phyloP scores from a whole-genome alignment of 2,797 vertebrate species.

The Loriculus beryllinus region DNA sequence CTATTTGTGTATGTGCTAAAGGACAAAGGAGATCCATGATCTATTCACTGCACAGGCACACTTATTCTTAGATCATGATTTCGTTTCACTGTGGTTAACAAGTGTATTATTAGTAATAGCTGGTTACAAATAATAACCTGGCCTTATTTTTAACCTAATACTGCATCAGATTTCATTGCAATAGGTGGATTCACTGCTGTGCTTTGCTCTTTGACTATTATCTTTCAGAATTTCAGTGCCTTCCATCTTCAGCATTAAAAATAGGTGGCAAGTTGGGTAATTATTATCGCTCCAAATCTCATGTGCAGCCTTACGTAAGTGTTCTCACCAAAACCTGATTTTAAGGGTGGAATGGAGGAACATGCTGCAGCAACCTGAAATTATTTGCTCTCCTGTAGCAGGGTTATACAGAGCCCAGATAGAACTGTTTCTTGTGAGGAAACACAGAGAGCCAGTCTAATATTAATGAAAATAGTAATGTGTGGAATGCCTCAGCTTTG shows the following conservation, averaged over 20 bases:
- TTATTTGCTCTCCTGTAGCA: slow-evolving; percentile 33
- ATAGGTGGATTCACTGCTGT: background rate
- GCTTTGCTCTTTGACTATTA: slow-evolving; percentile 16
- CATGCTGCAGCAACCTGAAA: slow-evolving; percentile 48
- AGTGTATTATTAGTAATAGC: slow-evolving; percentile 32
- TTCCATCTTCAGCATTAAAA: slow-evolving; percentile 46
- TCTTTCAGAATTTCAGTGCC: slow-evolving; percentile 47
- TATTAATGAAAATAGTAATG: background rate
- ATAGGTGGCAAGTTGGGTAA: slow-evolving; percentile 32
- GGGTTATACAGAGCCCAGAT: background rate
- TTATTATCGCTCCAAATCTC: slow-evolving; percentile 45
- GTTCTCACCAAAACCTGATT: slow-evolving; percentile 53
- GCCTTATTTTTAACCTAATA: slow-evolving; percentile 49
- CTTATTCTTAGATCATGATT: slow-evolving; percentile 28
- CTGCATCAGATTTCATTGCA: slow-evolving; percentile 23
- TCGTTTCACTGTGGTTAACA: background rate
- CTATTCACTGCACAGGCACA: background rate
- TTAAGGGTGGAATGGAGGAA: slow-evolving; percentile 50
- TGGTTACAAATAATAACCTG: slow-evolving; percentile 39
- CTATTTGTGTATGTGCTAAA: slow-evolving; percentile 3
- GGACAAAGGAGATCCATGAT: background rate
- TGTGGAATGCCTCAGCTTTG: background rate
- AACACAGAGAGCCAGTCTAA: background rate
- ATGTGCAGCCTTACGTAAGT: slow-evolving; percentile 29
- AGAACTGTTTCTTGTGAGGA: background rate